phyloP scores from a whole-genome alignment of 2,888 invertebrate species.

The Parnassius smintheus region DNA sequence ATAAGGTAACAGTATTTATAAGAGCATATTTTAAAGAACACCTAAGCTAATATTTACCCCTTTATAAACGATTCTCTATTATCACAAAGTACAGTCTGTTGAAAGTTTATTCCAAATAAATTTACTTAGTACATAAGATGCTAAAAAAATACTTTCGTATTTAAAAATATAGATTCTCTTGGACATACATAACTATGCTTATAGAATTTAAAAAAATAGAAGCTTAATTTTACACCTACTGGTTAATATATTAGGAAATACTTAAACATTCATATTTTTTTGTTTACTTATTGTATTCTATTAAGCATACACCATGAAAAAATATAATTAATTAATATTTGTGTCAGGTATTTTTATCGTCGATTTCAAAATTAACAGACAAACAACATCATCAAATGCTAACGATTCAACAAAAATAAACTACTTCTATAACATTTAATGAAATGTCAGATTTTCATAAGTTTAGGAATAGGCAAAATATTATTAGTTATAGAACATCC shows the following conservation, averaged over 20 bases:
- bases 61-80: constrained; percentile 15
- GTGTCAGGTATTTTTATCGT: too few relatives aligned
- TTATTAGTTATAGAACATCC: too few relatives aligned
- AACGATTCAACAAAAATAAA: too few relatives aligned
- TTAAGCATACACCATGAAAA: too few relatives aligned
- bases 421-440: too few relatives aligned
- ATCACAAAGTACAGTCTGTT: constrained; percentile 28
- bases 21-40: constrained; percentile 26
- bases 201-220: not conserved
- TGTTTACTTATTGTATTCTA: too few relatives aligned
- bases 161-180: not conserved
- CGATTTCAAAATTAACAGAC: too few relatives aligned
- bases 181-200: not conserved
- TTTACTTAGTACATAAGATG: not conserved
- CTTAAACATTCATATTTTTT: not conserved
- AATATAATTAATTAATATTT: too few relatives aligned
- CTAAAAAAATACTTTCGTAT: not conserved
- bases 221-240: not conserved
- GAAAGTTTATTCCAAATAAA: constrained; percentile 8
- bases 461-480: too few relatives aligned
- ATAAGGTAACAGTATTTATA: constrained; percentile 30
- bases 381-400: too few relatives aligned
- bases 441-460: too few relatives aligned
- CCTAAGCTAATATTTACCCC: constrained; percentile 19
- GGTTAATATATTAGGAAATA: not conserved